These are phyloP conservation scores for Halcyon chelicuti DNA, from an alignment of 2,797 vertebrate genomes.

Conservation along the genomic window DNA sequence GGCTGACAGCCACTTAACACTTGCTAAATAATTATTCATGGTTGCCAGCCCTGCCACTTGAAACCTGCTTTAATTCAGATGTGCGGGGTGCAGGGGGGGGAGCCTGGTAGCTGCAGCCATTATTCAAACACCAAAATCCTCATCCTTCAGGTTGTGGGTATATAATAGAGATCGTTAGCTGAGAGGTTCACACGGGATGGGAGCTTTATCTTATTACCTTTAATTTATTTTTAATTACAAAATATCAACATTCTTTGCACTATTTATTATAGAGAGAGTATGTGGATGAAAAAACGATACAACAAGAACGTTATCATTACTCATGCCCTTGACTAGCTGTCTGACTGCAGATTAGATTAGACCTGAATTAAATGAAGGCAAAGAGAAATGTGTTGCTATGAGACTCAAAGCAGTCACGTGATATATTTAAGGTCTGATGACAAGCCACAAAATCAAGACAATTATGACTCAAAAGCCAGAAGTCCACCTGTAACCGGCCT, in stretches of 20 bases:
- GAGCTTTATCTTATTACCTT: background rate
- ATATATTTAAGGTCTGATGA: background rate
- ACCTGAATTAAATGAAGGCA: conserved; percentile 47
- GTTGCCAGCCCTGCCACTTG: background rate
- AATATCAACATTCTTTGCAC: background rate
- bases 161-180: background rate
- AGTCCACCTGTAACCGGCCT: background rate
- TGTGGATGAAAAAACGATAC: background rate
- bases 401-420: conserved; percentile 51
- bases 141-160: background rate
- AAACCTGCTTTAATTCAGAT: background rate
- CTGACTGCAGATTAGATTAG: conserved; percentile 45
- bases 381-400: conserved; percentile 67
- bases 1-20: conserved; percentile 23
- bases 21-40: background rate
- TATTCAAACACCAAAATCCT: background rate
- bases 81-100: background rate
- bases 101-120: background rate
- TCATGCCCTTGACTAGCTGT: background rate
- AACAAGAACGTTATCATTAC: background rate
- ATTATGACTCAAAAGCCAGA: background rate
- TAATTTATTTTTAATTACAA: background rate
- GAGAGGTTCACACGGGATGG: background rate
- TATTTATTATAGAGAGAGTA: background rate
- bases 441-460: conserved; percentile 22